These are phyloP conservation scores for Tychaedon coryphoeus DNA, from an alignment of 2,113 vertebrate genomes.

Conservation along the genomic window DNA sequence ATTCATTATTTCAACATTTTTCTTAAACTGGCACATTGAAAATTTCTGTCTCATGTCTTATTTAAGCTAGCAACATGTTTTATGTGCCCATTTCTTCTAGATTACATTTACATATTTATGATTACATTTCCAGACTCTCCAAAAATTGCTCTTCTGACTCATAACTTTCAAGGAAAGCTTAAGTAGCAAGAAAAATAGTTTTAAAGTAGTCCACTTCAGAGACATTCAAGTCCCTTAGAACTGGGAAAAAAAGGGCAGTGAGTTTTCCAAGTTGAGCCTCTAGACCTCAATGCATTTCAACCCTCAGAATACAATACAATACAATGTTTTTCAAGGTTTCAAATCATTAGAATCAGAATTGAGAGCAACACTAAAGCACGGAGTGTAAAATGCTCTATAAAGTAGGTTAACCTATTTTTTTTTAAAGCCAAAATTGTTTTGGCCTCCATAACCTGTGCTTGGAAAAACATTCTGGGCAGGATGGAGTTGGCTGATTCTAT, in stretches of 20 bases:
- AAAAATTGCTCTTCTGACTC: neutral
- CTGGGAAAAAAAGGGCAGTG: neutral
- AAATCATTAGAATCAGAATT: neutral
- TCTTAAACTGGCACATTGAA: neutral
- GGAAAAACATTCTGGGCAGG: neutral
- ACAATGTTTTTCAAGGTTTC: neutral
- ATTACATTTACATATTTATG: neutral
- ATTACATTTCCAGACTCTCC: constrained; percentile 1
- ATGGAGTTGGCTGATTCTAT: neutral
- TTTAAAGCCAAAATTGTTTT: neutral
- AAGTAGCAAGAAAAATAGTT: neutral
- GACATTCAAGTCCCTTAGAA: neutral
- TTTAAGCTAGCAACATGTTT: neutral
- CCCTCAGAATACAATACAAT: too few relatives aligned
- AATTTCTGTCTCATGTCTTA: neutral
- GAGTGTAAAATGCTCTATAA: neutral
- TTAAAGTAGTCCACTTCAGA: neutral
- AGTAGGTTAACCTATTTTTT: neutral
- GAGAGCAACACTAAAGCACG: neutral
- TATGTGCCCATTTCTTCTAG: neutral
- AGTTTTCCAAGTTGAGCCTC: neutral
- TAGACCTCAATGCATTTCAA: neutral
- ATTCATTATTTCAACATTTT: neutral
- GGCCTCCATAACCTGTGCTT: neutral
- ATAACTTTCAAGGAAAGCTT: neutral